Conservation (phyloP, 2,888 invertebrate genomes). For the Salticus scenicus region DNA sequence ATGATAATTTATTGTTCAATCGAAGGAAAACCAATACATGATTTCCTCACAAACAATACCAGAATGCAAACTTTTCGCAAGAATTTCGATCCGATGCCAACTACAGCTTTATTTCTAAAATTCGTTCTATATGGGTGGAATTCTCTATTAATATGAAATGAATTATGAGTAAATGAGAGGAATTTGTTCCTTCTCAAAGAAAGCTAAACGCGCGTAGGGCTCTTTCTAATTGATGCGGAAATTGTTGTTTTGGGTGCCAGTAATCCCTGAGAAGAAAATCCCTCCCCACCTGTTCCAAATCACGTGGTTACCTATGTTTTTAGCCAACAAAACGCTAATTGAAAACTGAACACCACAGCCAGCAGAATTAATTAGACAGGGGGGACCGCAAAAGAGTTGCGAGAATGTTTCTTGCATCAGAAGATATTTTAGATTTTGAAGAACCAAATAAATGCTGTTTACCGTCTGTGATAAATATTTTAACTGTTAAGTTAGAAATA, state of each 20-base stretch:
- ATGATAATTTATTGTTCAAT: conserved; percentile 46
- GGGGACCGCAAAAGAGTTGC: conserved; percentile 56
- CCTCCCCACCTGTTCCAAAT: conserved; percentile 48
- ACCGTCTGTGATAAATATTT: too few species aligned
- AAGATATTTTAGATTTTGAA: too few species aligned
- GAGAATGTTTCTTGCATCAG: neutral
- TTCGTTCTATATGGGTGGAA: conserved; percentile 22
- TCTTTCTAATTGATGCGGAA: conserved; percentile 58
- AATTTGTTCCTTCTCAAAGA: conserved; percentile 41
- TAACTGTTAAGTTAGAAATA: too few species aligned
- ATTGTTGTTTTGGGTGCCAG: conserved; percentile 65
- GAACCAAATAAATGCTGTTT: too few species aligned
- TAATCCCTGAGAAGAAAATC: conserved; percentile 57
- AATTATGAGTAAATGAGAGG: conserved; percentile 30
- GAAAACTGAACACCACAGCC: conserved; percentile 62
- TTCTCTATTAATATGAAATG: conserved; percentile 42
- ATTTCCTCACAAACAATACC: neutral
- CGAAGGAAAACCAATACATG: conserved; percentile 40
- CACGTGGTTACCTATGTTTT: conserved; percentile 62
- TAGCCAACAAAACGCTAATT: conserved; percentile 67
- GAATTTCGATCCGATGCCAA: conserved; percentile 24
- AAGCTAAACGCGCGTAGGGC: conserved; percentile 18
- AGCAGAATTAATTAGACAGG: conserved; percentile 60
- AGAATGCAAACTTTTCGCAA: conserved; percentile 14
- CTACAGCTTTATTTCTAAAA: conserved; percentile 57